A percentile compares a stretch with the other conserved stretches of the same genome.
phyloP scores from a whole-genome alignment of 2,113 vertebrate species.

The Cacatua alba region DNA sequence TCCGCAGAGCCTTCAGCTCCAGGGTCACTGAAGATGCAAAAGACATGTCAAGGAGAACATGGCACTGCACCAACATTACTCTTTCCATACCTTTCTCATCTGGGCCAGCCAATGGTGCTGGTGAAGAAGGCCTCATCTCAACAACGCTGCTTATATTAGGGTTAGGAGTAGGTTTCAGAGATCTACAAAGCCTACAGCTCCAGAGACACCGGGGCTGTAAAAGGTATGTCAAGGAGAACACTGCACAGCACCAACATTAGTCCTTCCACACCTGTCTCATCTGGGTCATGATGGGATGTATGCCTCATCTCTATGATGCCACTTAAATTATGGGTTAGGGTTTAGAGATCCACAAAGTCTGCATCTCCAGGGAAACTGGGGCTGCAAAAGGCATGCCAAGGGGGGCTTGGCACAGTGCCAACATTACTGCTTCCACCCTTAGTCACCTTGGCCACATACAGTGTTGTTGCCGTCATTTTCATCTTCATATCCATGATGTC shows the following conservation, averaged over 20 bases:
- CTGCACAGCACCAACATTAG: background rate
- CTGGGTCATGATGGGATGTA: background rate
- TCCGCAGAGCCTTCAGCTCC: background rate
- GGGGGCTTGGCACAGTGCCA: background rate
- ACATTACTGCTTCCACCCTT: background rate
- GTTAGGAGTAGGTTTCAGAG: background rate
- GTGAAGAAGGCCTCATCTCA: background rate
- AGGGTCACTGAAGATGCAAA: background rate
- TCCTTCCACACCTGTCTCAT: background rate
- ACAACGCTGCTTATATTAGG: background rate
- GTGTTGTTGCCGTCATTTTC: background rate
- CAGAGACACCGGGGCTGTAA: background rate
- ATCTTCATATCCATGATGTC: background rate
- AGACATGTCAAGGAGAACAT: background rate
- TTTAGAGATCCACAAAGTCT: background rate
- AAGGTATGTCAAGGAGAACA: background rate
- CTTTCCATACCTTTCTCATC: background rate
- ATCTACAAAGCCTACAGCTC: background rate
- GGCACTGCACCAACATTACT: background rate
- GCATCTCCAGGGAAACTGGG: background rate
- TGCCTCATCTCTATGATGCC: background rate
- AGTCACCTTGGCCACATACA: background rate
- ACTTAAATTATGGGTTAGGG: background rate
- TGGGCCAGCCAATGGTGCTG: background rate
- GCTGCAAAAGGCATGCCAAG: background rate